Conservation (phyloP, 1,140 invertebrate species). For the Parasteatoda tepidariorum region DNA sequence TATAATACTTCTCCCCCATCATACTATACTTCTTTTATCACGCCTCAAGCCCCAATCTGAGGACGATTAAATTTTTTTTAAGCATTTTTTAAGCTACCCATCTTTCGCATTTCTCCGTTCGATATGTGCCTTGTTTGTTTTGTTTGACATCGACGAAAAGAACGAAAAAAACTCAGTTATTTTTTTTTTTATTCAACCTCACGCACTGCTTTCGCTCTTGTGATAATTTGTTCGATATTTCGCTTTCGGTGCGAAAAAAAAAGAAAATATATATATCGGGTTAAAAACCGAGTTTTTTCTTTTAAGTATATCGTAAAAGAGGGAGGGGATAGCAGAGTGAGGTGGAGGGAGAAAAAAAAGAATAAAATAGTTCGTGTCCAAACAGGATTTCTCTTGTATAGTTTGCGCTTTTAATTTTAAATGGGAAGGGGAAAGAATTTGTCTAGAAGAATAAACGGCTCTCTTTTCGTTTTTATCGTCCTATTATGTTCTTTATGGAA, state of each 20-base stretch:
- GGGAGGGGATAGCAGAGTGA: background rate
- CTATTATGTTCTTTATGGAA: too few relatives aligned
- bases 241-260: background rate
- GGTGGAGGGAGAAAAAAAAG: background rate
- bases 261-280: conserved; percentile 9
- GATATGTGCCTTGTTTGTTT: conserved; percentile 47
- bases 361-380: background rate
- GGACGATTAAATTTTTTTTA: conserved; percentile 52
- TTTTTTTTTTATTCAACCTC: background rate
- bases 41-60: conserved; percentile 44
- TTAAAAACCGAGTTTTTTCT: background rate
- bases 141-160: conserved; percentile 25
- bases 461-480: too few relatives aligned
- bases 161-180: background rate
- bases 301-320: background rate
- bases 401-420: conserved; percentile 39
- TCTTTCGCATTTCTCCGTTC: conserved; percentile 1
- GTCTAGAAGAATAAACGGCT: conserved; percentile 5
- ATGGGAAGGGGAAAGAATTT: background rate
- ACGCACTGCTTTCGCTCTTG: background rate
- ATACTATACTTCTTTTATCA: background rate
- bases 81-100: conserved; percentile 52
- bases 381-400: conserved; percentile 31
- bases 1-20: conserved; percentile 39
- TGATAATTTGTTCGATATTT: conserved; percentile 49